Evolutionary conservation across 1,140 invertebrate genomes (phyloP).

Genomic region (Forficula auricularia): DNA sequence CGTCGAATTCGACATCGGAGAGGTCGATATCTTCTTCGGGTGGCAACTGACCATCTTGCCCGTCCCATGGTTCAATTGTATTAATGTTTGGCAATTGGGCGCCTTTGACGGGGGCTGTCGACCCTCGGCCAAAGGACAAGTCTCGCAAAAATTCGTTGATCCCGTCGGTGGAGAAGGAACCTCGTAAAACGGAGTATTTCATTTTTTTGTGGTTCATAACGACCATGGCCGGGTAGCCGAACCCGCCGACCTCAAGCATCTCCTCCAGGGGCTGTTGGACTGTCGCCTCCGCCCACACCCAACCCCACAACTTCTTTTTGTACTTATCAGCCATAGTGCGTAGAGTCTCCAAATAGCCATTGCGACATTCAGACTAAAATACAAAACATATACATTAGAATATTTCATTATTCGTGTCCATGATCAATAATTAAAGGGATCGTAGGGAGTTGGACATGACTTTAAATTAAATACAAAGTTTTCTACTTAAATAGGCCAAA

Average conservation of each 20-base stretch:
- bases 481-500: too few species aligned
- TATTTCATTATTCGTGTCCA: too few species aligned
- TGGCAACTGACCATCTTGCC: slow-evolving; percentile 82
- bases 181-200: slow-evolving; percentile 85
- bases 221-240: slow-evolving; percentile 84
- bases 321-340: slow-evolving; percentile 72
- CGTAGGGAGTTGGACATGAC: too few species aligned
- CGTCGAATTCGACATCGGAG: slow-evolving; percentile 75
- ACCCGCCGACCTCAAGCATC: slow-evolving; percentile 81
- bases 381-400: too few species aligned
- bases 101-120: slow-evolving; percentile 76
- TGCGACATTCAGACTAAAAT: slow-evolving; percentile 59
- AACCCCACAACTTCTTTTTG: slow-evolving; percentile 95
- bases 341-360: slow-evolving; percentile 66
- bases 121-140: slow-evolving; percentile 83
- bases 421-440: too few species aligned
- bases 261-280: slow-evolving; percentile 70
- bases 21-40: slow-evolving; percentile 85
- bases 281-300: slow-evolving; percentile 87
- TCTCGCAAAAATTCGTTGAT: slow-evolving; percentile 91
- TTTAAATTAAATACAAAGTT: too few species aligned
- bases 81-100: slow-evolving; percentile 63
- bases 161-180: slow-evolving; percentile 85
- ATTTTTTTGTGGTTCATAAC: slow-evolving; percentile 93
- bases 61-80: slow-evolving; percentile 76